Percentiles rank a stretch among this genome's conserved stretches.
phyloP scores from a whole-genome alignment of 1,140 invertebrate genomes.

The Brachionus koreanus region DNA sequence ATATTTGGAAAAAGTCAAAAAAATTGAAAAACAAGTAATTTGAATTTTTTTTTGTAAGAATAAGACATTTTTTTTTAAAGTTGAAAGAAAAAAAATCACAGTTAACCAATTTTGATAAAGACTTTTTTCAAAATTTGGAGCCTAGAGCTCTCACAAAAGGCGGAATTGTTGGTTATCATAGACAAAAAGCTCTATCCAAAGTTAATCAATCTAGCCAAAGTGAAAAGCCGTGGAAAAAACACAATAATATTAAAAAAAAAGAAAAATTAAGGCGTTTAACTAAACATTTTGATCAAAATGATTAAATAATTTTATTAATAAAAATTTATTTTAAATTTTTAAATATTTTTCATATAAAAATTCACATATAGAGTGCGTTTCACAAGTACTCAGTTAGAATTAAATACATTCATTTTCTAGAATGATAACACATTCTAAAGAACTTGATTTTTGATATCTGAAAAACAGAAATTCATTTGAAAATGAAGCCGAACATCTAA shows the following conservation, averaged over 20 bases:
- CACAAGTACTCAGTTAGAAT: too few species aligned
- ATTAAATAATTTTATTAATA: constrained; percentile 5
- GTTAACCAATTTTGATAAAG: constrained; percentile 47
- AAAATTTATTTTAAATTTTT: neutral
- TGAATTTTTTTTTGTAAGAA: neutral
- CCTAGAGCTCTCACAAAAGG: constrained; percentile 47
- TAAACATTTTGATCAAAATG: constrained; percentile 63
- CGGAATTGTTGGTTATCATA: constrained; percentile 44
- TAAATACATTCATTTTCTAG: too few species aligned
- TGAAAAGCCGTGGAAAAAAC: constrained; percentile 77
- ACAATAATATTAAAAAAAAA: constrained; percentile 74
- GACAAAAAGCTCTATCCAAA: neutral
- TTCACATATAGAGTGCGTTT: too few species aligned
- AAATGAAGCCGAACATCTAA: too few species aligned
- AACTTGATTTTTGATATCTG: too few species aligned
- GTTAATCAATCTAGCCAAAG: neutral
- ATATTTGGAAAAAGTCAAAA: constrained; percentile 52
- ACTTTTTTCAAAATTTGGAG: constrained; percentile 46
- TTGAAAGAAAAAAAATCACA: constrained; percentile 29
- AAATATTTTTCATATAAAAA: too few species aligned
- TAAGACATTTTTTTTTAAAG: neutral
- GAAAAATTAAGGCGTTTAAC: constrained; percentile 79
- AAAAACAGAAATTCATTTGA: too few species aligned
- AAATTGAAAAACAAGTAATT: constrained; percentile 13
- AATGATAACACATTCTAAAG: too few species aligned